phyloP scores from a whole-genome alignment of 1,140 invertebrate species.

The Eueides isabella region DNA sequence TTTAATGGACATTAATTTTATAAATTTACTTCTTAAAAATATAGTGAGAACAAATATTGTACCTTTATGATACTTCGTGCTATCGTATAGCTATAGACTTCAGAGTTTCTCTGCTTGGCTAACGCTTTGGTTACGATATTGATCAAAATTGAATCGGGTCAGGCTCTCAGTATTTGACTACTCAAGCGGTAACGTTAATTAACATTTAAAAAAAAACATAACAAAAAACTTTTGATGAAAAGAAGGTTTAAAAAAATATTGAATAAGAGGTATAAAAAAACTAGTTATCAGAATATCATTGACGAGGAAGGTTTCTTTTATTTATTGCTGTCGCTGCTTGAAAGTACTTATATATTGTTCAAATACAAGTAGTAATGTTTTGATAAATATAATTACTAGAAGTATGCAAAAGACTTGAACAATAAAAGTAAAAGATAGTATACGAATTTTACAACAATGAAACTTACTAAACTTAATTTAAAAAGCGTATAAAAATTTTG shows the following conservation, averaged over 20 bases:
- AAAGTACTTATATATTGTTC: neutral
- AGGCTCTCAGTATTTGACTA: constrained; percentile 20
- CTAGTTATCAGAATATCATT: neutral
- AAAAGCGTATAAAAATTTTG: no score
- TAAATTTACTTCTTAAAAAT: no score
- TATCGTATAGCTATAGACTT: no score
- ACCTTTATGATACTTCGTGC: no score
- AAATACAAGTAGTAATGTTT: neutral
- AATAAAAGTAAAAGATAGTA: no score
- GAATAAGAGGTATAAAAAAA: neutral
- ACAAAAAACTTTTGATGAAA: neutral
- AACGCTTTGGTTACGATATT: constrained; percentile 15
- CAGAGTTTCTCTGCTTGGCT: neutral
- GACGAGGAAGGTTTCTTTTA: neutral
- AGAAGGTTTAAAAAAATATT: constrained; percentile 17
- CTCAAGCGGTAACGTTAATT: constrained; percentile 22
- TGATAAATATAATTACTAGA: neutral
- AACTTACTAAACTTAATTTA: no score
- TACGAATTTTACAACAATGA: no score
- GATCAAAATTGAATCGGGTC: constrained; percentile 8
- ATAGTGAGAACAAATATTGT: no score
- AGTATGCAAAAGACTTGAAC: no score
- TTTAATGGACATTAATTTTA: no score
- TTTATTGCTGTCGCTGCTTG: neutral
- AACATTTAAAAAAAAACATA: neutral